Base-by-base conservation (phyloP, 1,140 invertebrate genomes). In the Neodiprion virginianus region DNA sequence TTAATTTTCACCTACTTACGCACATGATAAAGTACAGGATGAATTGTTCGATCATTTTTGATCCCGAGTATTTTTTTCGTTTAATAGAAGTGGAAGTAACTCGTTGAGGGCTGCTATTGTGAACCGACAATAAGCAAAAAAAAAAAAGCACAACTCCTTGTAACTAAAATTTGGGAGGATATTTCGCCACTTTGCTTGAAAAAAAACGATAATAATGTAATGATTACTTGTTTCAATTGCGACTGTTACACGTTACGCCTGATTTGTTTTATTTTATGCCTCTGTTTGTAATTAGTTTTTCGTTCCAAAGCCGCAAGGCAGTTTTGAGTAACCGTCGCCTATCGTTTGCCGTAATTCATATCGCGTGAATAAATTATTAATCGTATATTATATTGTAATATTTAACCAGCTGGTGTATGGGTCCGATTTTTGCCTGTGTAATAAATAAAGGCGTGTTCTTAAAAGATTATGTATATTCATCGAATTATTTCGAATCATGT, bases 61-160 rank as follows among this genome's bases (percentile, higher is more conserved):
- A 14, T 61, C n/a, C 5, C 28, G 28, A 40, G 5, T 40, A 2
- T 40, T 40, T 61, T 17, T 61, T 17, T 53, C 8, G n/a, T 9
- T 61, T 61, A 14, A 61, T 61, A 14, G n/a, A 61, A 61, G 53
- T 61, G 53, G 53, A 61, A 84, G 76, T 80, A 77, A 85, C 81
- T 85, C 81, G 81, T 82, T 78, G 82, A 83, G 81, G 79, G 83
- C 87, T 88, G 86, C 86, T 88, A 85, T 88, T 86, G 86, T 87
- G 86, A 88, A 86, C 84, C 85, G 87, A 88, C 87, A 88, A 88
- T 88, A 88, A 88, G 85, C 86, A 87, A 88, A 81, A 82, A 85
- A 81, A 82, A 85, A 80, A 73, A 49, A 65, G 72, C 78, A 77
- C 76, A 80, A 81, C 79, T 81, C 79, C 78, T 79, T 77, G 76